Base-by-base conservation (phyloP, 2,797 vertebrate genomes). In the Potorous gilbertii region DNA sequence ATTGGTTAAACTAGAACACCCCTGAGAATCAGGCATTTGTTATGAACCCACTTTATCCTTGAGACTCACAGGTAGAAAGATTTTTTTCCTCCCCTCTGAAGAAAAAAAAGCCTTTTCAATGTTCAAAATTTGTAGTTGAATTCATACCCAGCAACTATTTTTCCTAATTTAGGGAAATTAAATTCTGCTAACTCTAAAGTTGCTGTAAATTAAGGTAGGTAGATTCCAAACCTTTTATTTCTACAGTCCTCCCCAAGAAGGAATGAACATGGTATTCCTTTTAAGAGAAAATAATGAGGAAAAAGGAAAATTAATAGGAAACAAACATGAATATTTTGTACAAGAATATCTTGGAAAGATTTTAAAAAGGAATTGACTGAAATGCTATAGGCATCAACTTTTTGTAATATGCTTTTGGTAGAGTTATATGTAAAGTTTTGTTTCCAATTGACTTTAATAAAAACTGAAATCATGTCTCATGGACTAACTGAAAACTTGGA, bases 311-410 rank as follows among this genome's bases (percentile, higher is more conserved):
- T 81, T 46, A 40, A 81, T 74, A 74, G 66, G 18, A 40, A 81
- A 81, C 62, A 81, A 81, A 40, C 18, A 40, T 12, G 5, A 81
- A 81, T 2, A 81, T 81, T 40, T 24, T 81, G n/a, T 9, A 46
- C n/a, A 81, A 81, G 66, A 81, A 46, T 21, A 81, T 24, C 40
- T 81, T 81, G 34, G 5, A 81, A 91, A 57, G 66, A 91, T 91
- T 93, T 95, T 93, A 95, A 11, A 8, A 90, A 96, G 94, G 92
- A 90, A 46, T 10, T 34, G 56, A 90, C 91, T 56, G 2, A 50
- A 95, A 90, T 91, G 27, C 66, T 55, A 91, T 27, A 91, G 24
- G 16, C 1, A 27, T 62, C 62, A 4, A 91, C 21, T 94, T 74
- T 59, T 74, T 4, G 0, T 56, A 87, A 93, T 0, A 96, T 29